Base-by-base conservation (phyloP, 1,140 invertebrate genomes). In the Drosophila nigromelanica region DNA sequence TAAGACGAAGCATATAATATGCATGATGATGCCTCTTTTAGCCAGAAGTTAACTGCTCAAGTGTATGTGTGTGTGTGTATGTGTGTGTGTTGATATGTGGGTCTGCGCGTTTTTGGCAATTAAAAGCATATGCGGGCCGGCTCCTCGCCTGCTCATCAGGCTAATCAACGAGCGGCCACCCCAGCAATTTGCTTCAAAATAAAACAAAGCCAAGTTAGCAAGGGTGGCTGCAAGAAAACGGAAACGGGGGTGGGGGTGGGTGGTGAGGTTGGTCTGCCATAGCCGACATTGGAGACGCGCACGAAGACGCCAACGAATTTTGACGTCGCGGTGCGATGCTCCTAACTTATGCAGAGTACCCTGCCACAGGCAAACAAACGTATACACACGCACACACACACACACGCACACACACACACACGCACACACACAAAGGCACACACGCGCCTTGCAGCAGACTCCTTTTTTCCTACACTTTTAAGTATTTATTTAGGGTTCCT, bases 81-180 rank as follows among this genome's bases (percentile, higher is more conserved):
- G 30, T 67, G 73, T 33, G 58, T 47, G 27, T 15, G 5, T 66
- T 75, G 67, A 82, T 78, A 63, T 79, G 71, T 83, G 76, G 71
- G 72, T 69, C 67, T 68, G 71, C 58, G 64, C 48, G 69, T 68
- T 78, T 80, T 80, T 68, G 81, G 77, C 80, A 85, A 85, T 86
- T 85, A 85, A 82, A 89, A 73, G 83, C 79, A 89, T 87, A 87
- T 87, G 82, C 82, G 82, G 83, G 82, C 73, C 58, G 77, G 72
- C 61, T 56, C 33, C 40, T 7, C 33, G 6, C 8, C 8, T 35
- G 8, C 72, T 59, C 79, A 54, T 83, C 54, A 61, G 79, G 82
- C 82, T 89, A 89, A 87, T 87, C 82, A 87, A 80, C 79, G 76
- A 68, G 75, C 48, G 79, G 64, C 62, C 55, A 58, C 33, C n/a